Conservation (phyloP, 2,888 invertebrate genomes). For the Ganaspis brasiliensis region DNA sequence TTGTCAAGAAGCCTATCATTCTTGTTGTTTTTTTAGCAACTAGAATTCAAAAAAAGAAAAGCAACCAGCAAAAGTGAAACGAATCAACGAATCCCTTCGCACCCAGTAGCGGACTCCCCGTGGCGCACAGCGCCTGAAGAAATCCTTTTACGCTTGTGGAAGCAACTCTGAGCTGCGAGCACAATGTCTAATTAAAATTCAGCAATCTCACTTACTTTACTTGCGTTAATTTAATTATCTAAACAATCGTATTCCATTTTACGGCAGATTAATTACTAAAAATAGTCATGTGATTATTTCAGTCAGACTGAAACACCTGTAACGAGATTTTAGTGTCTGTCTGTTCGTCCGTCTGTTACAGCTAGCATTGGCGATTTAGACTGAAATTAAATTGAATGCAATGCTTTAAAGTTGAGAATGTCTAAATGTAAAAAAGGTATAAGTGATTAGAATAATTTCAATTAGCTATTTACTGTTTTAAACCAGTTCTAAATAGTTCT, state of each 20-base stretch:
- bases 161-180: constrained; percentile 40
- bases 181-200: constrained; percentile 69
- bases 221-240: constrained; percentile 73
- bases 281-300: no score
- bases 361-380: no score
- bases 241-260: constrained; percentile 60
- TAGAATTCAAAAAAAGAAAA: constrained; percentile 1
- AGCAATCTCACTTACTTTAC: constrained; percentile 55
- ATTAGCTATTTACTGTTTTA: no score
- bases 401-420: no score
- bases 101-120: constrained; percentile 48
- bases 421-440: no score
- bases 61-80: constrained; percentile 9
- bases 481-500: no score
- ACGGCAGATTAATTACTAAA: no score
- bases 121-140: constrained; percentile 52
- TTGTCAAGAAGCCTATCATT: neutral
- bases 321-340: no score
- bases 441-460: no score
- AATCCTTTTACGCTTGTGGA: constrained; percentile 52
- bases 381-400: no score
- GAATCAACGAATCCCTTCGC: constrained; percentile 41
- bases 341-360: no score
- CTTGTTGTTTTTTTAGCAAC: constrained; percentile 1
- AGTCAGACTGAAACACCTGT: no score